Evolutionary conservation across 1,140 invertebrate genomes (phyloP).

Genomic region (Sitodiplosis mosellana): DNA sequence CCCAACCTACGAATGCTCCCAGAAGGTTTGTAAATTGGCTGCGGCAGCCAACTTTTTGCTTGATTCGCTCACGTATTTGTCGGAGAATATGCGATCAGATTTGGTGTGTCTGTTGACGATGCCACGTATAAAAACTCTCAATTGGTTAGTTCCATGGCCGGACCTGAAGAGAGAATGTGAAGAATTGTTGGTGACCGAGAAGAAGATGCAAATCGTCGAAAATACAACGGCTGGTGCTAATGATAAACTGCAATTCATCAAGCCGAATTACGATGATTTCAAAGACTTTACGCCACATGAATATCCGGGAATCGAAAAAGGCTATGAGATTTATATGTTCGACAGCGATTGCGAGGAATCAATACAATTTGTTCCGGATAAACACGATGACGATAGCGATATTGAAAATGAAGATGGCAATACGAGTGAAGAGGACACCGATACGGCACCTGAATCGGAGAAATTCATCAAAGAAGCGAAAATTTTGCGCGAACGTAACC

Average conservation of each 20-base stretch:
- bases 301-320: conserved; percentile 1
- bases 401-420: too few species aligned
- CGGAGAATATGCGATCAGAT: conserved; percentile 29
- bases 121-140: conserved; percentile 32
- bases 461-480: too few species aligned
- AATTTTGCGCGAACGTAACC: too few species aligned
- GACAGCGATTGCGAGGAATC: too few species aligned
- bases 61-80: too few species aligned
- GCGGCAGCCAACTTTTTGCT: too few species aligned
- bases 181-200: not conserved
- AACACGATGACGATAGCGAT: too few species aligned
- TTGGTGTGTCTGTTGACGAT: conserved; percentile 33
- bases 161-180: conserved; percentile 8
- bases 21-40: conserved; percentile 10
- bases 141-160: conserved; percentile 34
- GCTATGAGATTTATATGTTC: conserved; percentile 1
- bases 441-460: too few species aligned
- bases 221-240: conserved; percentile 23
- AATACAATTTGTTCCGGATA: too few species aligned
- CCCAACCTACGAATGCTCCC: conserved; percentile 16
- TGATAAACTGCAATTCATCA: conserved; percentile 21
- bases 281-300: conserved; percentile 22
- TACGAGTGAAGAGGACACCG: too few species aligned
- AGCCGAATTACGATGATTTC: conserved; percentile 21
- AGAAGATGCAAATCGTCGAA: conserved; percentile 5